phyloP scores from a whole-genome alignment of 2,888 invertebrate species.

The Junonia oenone region DNA sequence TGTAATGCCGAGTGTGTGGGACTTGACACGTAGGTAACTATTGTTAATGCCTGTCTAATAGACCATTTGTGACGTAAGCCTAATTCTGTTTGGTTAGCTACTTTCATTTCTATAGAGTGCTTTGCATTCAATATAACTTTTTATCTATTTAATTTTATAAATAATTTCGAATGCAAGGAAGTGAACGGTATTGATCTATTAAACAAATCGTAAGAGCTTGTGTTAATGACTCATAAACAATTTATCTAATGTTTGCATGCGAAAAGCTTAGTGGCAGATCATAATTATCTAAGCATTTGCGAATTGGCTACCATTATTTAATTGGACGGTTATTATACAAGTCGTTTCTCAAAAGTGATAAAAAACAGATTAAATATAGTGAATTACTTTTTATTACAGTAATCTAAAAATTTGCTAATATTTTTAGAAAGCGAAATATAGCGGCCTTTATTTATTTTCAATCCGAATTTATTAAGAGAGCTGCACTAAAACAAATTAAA shows the following conservation, averaged over 20 bases:
- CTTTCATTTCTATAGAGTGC: neutral
- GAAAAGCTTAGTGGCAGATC: constrained; percentile 56
- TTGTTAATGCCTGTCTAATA: constrained; percentile 63
- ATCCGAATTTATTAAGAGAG: constrained; percentile 17
- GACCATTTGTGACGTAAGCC: constrained; percentile 38
- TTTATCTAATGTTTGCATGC: constrained; percentile 68
- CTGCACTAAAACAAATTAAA: constrained; percentile 20
- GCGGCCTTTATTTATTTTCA: constrained; percentile 26
- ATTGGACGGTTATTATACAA: constrained; percentile 49
- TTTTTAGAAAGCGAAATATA: constrained; percentile 28
- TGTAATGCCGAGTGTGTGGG: constrained; percentile 77
- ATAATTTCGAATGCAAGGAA: constrained; percentile 37
- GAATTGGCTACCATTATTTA: constrained; percentile 49
- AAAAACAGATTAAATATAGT: constrained; percentile 34
- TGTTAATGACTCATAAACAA: constrained; percentile 52
- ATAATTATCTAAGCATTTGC: constrained; percentile 55
- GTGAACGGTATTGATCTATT: constrained; percentile 47
- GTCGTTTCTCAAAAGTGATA: constrained; percentile 45
- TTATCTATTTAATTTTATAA: neutral
- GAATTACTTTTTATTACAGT: constrained; percentile 21
- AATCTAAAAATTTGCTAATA: constrained; percentile 16
- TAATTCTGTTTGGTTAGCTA: constrained; percentile 37
- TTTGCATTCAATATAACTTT: neutral
- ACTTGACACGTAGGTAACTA: constrained; percentile 76
- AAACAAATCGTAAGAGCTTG: constrained; percentile 55